These are phyloP conservation scores for Bradysia coprophila DNA, from an alignment of 1,140 invertebrate species.

Conservation along the genomic window DNA sequence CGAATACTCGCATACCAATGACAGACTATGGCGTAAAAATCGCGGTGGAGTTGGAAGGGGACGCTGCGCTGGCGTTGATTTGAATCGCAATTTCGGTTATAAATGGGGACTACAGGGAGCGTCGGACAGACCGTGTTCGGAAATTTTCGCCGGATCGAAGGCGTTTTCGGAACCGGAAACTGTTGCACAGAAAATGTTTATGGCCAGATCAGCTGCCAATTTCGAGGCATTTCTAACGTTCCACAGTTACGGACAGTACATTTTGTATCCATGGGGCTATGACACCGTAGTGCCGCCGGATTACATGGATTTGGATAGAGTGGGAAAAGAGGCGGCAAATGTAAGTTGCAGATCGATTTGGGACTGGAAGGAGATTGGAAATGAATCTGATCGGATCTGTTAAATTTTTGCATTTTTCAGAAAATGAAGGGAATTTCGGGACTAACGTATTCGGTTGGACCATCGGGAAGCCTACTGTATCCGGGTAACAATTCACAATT, in stretches of 20 bases:
- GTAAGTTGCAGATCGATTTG: constrained; percentile 18
- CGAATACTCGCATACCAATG: constrained; percentile 52
- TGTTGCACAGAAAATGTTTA: constrained; percentile 40
- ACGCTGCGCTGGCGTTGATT: constrained; percentile 53
- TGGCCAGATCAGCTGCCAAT: constrained; percentile 26
- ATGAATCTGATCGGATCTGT: not conserved
- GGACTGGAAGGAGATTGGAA: not conserved
- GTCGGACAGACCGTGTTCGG: constrained; percentile 74
- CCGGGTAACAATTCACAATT: too few relatives aligned
- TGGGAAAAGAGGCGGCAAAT: constrained; percentile 46
- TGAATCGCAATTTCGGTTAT: constrained; percentile 67
- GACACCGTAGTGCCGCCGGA: constrained; percentile 46
- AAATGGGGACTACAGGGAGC: constrained; percentile 65
- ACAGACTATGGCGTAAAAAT: constrained; percentile 73
- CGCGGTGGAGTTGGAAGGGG: constrained; percentile 31
- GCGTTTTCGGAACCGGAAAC: constrained; percentile 90
- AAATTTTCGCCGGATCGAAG: constrained; percentile 71
- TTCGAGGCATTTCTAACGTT: constrained; percentile 62
- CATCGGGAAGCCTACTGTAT: constrained; percentile 53
- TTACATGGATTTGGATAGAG: constrained; percentile 44
- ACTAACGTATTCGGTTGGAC: constrained; percentile 53
- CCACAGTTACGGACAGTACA: constrained; percentile 79
- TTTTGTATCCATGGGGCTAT: constrained; percentile 72
- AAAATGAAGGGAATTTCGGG: constrained; percentile 49
- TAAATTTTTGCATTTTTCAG: constrained; percentile 17